A percentile compares a stretch with the other conserved stretches of the same genome.
Conservation (phyloP, 92 coral and sea anemone species). For the Diadumene lineata region DNA sequence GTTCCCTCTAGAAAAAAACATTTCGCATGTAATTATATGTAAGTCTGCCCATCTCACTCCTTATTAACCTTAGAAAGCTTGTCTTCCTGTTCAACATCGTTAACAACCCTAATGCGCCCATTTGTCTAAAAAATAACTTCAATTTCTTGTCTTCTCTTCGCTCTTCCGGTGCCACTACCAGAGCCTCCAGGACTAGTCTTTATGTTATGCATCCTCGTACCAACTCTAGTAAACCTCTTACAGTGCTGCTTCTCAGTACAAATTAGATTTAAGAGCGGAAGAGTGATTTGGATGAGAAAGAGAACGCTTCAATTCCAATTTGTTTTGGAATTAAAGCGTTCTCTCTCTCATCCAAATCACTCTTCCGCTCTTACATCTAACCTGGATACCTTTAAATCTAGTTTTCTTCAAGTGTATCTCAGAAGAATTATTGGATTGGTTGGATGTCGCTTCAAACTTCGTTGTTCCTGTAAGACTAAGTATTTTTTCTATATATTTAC, state of each 20-base stretch:
- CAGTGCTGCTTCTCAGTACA: not conserved
- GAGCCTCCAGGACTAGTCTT: constrained; percentile 1
- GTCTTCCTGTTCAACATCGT: constrained; percentile 29
- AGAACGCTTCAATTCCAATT: too few relatives aligned
- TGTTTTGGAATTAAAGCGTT: not conserved
- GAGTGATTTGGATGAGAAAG: too few relatives aligned
- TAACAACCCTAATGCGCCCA: constrained; percentile 17
- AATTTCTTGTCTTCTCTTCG: constrained; percentile 3
- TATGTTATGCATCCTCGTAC: not conserved
- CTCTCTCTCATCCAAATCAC: not conserved
- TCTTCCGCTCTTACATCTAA: constrained; percentile 4
- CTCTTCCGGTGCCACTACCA: constrained; percentile 4
- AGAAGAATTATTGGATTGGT: not conserved
- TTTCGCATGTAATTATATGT: too few relatives aligned
- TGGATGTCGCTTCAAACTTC: constrained; percentile 2
- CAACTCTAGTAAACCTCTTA: constrained; percentile 12
- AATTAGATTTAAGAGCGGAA: too few relatives aligned
- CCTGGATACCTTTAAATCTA: constrained; percentile 4
- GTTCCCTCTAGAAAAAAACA: too few relatives aligned
- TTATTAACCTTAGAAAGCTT: constrained; percentile 33
- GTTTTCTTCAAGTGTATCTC: not conserved
- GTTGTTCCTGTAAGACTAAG: not conserved
- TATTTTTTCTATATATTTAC: too few relatives aligned
- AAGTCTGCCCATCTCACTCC: constrained; percentile 43
- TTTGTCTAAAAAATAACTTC: constrained; percentile 18